A percentile compares a stretch with the other conserved stretches of the same genome.
These are phyloP conservation scores for Hyposoter dolosus DNA, from an alignment of 2,888 invertebrate genomes.

Conservation along the genomic window DNA sequence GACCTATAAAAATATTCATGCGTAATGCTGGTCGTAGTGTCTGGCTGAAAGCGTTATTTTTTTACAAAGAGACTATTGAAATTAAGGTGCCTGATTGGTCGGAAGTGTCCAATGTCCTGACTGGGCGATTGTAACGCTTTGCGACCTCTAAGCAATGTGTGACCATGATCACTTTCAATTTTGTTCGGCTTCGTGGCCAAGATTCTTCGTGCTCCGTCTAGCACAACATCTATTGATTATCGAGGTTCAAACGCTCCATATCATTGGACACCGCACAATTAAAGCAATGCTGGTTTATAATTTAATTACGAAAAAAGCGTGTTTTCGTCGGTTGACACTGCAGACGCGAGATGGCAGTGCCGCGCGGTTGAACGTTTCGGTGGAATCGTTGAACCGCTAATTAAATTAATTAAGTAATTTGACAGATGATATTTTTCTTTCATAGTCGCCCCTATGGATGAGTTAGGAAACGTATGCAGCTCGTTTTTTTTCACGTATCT, in stretches of 20 bases:
- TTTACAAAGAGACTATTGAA: neutral
- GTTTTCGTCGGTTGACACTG: neutral
- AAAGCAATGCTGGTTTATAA: conserved; percentile 6
- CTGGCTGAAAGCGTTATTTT: neutral
- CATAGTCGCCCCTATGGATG: conserved; percentile 1
- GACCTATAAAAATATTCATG: neutral
- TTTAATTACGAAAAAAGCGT: neutral
- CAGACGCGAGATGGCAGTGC: conserved; percentile 2
- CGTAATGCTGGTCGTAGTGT: neutral
- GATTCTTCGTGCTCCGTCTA: conserved; percentile 12
- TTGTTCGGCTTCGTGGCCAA: conserved; percentile 9
- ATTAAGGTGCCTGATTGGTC: neutral
- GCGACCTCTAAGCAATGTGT: conserved; percentile 3
- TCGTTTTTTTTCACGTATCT: neutral
- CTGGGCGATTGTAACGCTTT: conserved; percentile 1
- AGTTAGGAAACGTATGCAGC: neutral
- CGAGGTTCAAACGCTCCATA: neutral
- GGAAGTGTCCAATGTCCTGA: conserved; percentile 12
- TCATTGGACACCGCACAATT: neutral
- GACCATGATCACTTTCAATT: conserved; percentile 15
- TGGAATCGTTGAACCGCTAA: conserved; percentile 9
- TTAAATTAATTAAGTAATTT: conserved; percentile 18
- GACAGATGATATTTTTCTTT: conserved; percentile 3
- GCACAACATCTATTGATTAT: conserved; percentile 19
- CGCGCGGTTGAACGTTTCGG: neutral